Conservation (phyloP, 2,797 vertebrate species). For the Telmatherina bonti region DNA sequence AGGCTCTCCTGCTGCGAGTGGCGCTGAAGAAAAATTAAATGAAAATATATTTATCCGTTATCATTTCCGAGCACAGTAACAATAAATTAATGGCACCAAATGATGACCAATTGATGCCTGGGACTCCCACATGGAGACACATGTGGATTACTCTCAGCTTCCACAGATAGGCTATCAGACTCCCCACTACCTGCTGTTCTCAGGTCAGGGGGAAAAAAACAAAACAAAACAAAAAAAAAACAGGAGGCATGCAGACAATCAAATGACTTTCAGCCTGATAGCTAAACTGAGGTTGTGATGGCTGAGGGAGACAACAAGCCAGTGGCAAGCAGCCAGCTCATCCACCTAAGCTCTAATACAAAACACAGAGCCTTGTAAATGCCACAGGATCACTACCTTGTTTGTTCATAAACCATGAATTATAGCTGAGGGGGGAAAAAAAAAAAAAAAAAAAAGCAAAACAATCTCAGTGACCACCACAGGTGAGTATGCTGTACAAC, state of each 20-base stretch:
- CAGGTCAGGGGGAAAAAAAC: constrained; percentile 33
- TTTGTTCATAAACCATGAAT: constrained; percentile 52
- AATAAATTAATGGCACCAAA: constrained; percentile 13
- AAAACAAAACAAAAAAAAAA: constrained; percentile 20
- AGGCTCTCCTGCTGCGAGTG: too few relatives aligned
- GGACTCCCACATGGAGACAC: background rate
- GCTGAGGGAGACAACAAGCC: constrained; percentile 40
- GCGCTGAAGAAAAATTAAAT: background rate
- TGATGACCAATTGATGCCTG: background rate
- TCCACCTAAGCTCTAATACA: constrained; percentile 46
- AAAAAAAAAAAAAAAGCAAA: constrained; percentile 18
- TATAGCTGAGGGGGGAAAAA: constrained; percentile 4
- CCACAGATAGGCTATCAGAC: constrained; percentile 22
- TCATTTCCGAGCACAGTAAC: background rate
- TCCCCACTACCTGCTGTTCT: constrained; percentile 12
- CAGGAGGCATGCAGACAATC: constrained; percentile 34
- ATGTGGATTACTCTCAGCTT: constrained; percentile 15
- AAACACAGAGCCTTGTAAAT: constrained; percentile 48
- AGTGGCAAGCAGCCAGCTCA: constrained; percentile 36
- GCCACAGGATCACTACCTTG: constrained; percentile 48
- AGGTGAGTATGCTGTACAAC: background rate
- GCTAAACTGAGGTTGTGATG: constrained; percentile 32
- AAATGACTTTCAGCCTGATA: constrained; percentile 30
- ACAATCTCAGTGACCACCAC: constrained; percentile 30
- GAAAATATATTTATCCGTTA: background rate